Base-by-base conservation (phyloP, 2,888 invertebrate species). In the Apodemia duryi region DNA sequence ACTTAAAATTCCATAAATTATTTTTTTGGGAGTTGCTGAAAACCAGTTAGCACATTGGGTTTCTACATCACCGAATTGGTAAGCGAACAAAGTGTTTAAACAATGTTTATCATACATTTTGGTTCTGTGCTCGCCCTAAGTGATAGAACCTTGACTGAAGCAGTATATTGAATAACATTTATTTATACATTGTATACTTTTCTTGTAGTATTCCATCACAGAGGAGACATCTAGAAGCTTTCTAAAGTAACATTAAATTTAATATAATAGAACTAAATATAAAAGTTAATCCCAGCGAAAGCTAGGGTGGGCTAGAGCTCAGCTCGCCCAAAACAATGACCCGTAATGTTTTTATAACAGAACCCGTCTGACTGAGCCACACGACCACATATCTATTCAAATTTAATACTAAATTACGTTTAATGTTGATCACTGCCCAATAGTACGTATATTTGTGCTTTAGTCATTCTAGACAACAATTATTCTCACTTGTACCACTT, bases 391-490 rank as follows among this genome's bases (percentile, higher is more conserved):
- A 85, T 83, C 88, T 89, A 89, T 87, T 86, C 86, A 85, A 88
- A 86, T 86, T 88, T 90, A 87, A 85, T 84, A 83, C 90, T 91
- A 89, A 86, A 83, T 91, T 90, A 90, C 88, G 85, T 84, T 88
- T 84, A 89, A 91, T 91, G 91, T 91, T 91, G 91, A 91, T 91
- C 91, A 91, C 91, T 91, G 91, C 91, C 91, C 90, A 89, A 86
- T 87, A 86, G 90, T 91, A 91, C 90, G 91, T 91, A 91, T 91
- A 82, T 91, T 91, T 91, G 90, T 90, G 91, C 91, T 88, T 83
- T 81, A 85, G 85, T 89, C 89, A 84, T 85, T 85, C 85, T 84
- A 85, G 85, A 86, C 89, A 89, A 90, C 89, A 86, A 87, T 29
- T 54, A 29, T 54, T 10, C 54, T 54, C 54, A 54, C 54, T 54